Evolutionary conservation across 1,140 invertebrate genomes (phyloP).

Genomic region (Atta texana): DNA sequence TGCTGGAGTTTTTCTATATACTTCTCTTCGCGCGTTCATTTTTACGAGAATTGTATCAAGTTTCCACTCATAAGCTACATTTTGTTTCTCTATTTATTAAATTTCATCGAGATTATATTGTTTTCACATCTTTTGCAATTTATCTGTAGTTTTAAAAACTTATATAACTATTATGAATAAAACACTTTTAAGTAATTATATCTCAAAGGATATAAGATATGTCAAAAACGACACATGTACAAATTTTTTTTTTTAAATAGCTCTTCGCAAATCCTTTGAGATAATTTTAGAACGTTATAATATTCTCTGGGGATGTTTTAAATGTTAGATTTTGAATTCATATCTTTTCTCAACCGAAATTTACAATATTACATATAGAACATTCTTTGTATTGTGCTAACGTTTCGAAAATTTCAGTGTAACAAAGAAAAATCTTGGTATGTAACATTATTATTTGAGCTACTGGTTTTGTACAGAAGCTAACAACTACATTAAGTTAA

Average conservation of each 20-base stretch:
- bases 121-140: not conserved
- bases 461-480: constrained; percentile 41
- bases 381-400: not conserved
- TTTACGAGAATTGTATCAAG: not conserved
- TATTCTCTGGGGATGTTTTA: not conserved
- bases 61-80: constrained; percentile 1
- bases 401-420: constrained; percentile 11
- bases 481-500: constrained; percentile 48
- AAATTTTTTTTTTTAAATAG: not conserved
- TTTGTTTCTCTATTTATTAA: constrained; percentile 2
- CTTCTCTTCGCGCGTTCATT: not conserved
- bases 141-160: constrained; percentile 3
- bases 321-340: constrained; percentile 15
- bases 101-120: not conserved
- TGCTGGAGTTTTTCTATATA: not conserved
- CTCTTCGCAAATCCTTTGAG: not conserved
- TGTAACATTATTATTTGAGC: constrained; percentile 36
- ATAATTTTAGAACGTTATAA: not conserved
- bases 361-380: not conserved
- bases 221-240: not conserved
- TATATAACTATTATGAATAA: too few species aligned
- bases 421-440: constrained; percentile 34
- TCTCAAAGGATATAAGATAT: not conserved
- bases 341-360: not conserved
- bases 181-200: not conserved